Conservation (phyloP, 2,888 invertebrate species). For the Meliscaeva auricollis region DNA sequence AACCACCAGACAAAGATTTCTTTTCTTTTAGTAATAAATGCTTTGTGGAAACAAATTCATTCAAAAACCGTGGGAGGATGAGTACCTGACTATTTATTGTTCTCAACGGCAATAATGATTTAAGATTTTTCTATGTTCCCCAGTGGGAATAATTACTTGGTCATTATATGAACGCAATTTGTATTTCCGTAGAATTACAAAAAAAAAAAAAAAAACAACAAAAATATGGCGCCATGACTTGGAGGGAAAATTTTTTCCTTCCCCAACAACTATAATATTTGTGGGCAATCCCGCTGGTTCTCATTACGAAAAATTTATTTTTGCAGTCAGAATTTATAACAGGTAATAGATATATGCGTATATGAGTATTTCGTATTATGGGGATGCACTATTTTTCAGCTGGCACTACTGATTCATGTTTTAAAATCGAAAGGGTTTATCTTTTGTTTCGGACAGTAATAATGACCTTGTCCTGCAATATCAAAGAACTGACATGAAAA, state of each 20-base stretch:
- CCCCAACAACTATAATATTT: not conserved
- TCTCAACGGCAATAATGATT: not conserved
- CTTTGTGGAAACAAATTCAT: not conserved
- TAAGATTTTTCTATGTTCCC: not conserved
- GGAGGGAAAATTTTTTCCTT: not conserved
- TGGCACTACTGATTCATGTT: not conserved
- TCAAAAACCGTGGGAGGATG: not conserved
- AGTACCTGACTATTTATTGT: not conserved
- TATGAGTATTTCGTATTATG: too few species aligned
- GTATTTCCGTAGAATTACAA: not conserved
- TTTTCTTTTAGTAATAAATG: too few species aligned
- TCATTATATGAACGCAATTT: conserved; percentile 18
- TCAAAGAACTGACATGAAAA: conserved; percentile 13
- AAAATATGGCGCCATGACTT: conserved; percentile 15
- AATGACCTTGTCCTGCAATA: not conserved
- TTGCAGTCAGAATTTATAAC: conserved; percentile 1
- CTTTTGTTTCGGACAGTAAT: not conserved
- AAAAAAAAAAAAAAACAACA: not conserved
- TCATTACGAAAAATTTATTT: not conserved
- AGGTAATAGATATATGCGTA: too few species aligned
- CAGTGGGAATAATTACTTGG: conserved; percentile 1
- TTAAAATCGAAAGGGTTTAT: not conserved
- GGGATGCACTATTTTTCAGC: too few species aligned
- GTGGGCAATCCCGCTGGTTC: conserved; percentile 24
- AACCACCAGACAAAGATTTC: too few species aligned